Base-by-base conservation (phyloP, 2,113 vertebrate species). In the Leucoraja erinaceus region DNA sequence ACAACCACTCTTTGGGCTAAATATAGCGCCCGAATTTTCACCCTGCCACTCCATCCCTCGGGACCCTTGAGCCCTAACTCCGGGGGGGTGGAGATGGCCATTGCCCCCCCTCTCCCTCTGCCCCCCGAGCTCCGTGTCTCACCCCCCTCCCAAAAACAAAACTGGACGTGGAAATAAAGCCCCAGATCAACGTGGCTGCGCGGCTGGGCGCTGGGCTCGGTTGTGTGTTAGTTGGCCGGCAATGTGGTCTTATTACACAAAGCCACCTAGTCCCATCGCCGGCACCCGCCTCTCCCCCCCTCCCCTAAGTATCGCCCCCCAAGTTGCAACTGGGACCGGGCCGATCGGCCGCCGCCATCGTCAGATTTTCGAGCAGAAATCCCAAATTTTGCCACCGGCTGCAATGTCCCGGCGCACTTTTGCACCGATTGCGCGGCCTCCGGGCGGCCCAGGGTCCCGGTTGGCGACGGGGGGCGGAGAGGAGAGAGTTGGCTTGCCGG, bases 141-240 rank as follows among this genome's bases (percentile, higher is more conserved):
- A 18, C 16, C 70, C 0, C 22, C 70, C 22, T 1, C 70, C 10
- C n/a, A 4, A 11, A 5, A 16, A 78, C 38, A 5, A 16, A 78
- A 78, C 33, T 38, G 31, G 14, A 78, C 31, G 14, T 16, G 76
- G 18, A 78, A 38, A 8, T 78, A 18, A 38, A 78, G 33, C 76
- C n/a, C 31, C 0, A 0, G 14, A 0, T 16, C 3, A 0, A 38
- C n/a, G 25, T 75, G 31, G 31, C 1, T 20, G 56, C 20, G 11
- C 78, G 38, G 22, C 78, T 22, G 14, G 77, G 77, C 31, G 79
- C 79, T 11, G 79, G 4, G 78, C 38, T 54, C 33, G 2, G 20
- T 94, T 93, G 94, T 96, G 96, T 96, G 96, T 96, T 96, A 96
- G 96, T 96, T 96, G 96, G 94, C 94, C 81, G 22, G 25, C 81